phyloP scores from a whole-genome alignment of 2,113 vertebrate genomes.

The Apteryx owenii region DNA sequence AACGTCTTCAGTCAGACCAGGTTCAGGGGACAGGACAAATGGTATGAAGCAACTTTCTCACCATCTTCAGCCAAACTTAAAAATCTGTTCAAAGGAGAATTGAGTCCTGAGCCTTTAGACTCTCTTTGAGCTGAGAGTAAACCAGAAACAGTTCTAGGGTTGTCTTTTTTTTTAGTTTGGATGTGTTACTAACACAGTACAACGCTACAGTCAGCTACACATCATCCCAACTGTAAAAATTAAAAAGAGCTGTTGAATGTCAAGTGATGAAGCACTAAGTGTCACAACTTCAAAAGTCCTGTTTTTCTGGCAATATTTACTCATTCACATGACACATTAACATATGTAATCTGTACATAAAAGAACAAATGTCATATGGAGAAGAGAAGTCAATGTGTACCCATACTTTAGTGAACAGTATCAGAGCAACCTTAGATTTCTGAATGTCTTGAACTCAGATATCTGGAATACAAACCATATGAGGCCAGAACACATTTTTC shows the following conservation, averaged over 20 bases:
- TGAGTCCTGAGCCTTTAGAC: constrained; percentile 35
- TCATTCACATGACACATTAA: constrained; percentile 71
- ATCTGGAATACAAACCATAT: constrained; percentile 16
- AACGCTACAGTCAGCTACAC: constrained; percentile 71
- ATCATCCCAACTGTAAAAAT: constrained; percentile 74
- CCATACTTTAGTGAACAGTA: neutral
- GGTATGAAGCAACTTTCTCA: neutral
- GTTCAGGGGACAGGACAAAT: neutral
- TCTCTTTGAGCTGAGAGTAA: constrained; percentile 38
- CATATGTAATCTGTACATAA: constrained; percentile 73
- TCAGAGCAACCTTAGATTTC: neutral
- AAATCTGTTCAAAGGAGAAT: constrained; percentile 23
- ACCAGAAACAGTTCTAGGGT: constrained; percentile 48
- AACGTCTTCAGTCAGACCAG: neutral
- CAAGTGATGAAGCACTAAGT: constrained; percentile 67
- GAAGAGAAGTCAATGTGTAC: constrained; percentile 10
- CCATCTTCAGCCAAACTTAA: neutral
- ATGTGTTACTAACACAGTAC: constrained; percentile 71
- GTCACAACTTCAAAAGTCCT: constrained; percentile 70
- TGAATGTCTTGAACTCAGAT: neutral
- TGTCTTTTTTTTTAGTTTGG: constrained; percentile 70
- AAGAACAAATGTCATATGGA: constrained; percentile 72
- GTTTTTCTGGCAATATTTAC: constrained; percentile 73
- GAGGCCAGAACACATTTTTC: neutral
- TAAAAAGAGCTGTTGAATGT: constrained; percentile 73